phyloP scores from a whole-genome alignment of 2,113 vertebrate genomes.

The Acinonyx jubatus region DNA sequence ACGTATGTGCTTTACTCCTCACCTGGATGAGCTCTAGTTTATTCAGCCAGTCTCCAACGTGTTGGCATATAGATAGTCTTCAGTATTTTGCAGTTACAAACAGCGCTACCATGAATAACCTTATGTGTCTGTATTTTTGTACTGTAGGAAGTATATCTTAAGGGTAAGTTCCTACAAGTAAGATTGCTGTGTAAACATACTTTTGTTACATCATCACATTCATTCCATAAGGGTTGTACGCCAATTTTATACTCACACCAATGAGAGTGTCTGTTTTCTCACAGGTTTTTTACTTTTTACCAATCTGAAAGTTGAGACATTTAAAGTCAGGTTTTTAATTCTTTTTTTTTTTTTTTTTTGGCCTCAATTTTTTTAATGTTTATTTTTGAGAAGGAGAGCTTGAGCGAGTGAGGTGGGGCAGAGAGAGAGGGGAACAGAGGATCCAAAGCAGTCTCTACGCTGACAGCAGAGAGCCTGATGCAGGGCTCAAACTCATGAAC shows the following conservation, averaged over 20 bases:
- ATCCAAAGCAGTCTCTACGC: too few species aligned
- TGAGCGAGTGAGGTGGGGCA: too few species aligned
- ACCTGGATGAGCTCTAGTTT: neutral
- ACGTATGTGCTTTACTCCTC: neutral
- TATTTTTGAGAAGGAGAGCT: too few species aligned
- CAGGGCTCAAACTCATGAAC: too few species aligned
- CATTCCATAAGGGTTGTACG: neutral
- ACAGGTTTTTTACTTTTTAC: neutral
- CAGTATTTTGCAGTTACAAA: neutral
- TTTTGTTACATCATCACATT: conserved; percentile 24
- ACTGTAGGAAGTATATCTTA: neutral
- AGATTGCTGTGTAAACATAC: neutral
- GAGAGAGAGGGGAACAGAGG: too few species aligned
- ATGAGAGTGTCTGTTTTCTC: neutral
- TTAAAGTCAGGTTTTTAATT: neutral
- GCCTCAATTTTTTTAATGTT: neutral
- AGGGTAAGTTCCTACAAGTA: neutral
- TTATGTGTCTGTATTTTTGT: neutral
- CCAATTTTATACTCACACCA: neutral
- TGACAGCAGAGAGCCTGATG: too few species aligned
- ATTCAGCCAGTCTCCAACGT: neutral
- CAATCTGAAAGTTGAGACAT: neutral
- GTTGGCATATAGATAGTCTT: neutral
- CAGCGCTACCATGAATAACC: neutral
- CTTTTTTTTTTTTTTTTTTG: neutral